phyloP scores from a whole-genome alignment of 2,113 vertebrate species.

The Pollimyrus isidori region DNA sequence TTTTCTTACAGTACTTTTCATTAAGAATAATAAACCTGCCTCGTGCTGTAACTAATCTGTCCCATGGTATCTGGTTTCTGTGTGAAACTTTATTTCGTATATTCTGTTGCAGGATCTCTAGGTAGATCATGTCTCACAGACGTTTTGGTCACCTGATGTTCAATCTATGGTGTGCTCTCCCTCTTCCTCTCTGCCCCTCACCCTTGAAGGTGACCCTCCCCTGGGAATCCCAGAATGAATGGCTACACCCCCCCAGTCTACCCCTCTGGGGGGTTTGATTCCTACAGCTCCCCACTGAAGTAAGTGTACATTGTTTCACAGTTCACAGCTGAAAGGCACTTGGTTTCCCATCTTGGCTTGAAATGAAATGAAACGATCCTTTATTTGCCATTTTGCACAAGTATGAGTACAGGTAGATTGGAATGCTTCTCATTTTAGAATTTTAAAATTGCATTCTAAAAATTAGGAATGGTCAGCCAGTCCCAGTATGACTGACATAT shows the following conservation, averaged over 20 bases:
- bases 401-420: background rate
- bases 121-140: background rate
- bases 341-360: background rate
- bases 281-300: slow-evolving; percentile 47
- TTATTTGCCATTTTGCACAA: background rate
- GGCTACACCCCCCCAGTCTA: slow-evolving; percentile 44
- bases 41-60: background rate
- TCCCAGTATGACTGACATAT: background rate
- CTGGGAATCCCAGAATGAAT: slow-evolving; percentile 52
- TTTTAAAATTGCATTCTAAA: background rate
- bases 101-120: background rate
- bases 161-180: background rate
- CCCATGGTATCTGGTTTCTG: background rate
- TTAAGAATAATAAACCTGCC: background rate
- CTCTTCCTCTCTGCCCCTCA: background rate
- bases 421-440: background rate
- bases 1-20: background rate
- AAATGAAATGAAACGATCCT: background rate
- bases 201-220: slow-evolving; percentile 33
- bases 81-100: background rate
- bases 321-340: background rate
- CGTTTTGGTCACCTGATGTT: background rate
- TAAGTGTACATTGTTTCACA: slow-evolving; percentile 36
- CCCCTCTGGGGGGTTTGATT: slow-evolving; percentile 39
- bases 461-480: background rate